Evolutionary conservation across 2,113 vertebrate genomes (phyloP).

Genomic region (Python bivittatus): DNA sequence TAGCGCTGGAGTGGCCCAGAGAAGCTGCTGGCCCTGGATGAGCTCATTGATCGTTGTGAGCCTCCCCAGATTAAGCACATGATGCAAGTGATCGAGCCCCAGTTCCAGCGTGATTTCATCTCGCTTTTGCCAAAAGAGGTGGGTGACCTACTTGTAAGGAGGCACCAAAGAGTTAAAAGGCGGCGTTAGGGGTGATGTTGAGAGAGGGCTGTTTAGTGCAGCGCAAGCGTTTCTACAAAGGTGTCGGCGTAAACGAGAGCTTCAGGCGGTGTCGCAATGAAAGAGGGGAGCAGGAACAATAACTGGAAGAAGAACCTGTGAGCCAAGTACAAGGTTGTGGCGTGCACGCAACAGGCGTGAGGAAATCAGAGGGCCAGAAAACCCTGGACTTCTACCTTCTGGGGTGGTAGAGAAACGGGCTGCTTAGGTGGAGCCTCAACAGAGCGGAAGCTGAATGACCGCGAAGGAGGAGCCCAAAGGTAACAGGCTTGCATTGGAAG

Average conservation of each 20-base stretch:
- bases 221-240: not conserved
- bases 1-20: slow-evolving; percentile 66
- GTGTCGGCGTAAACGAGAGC: not conserved
- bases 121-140: slow-evolving; percentile 74
- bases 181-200: no score
- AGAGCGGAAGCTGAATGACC: not conserved
- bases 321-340: not conserved
- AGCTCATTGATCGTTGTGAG: slow-evolving; percentile 70
- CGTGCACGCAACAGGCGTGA: not conserved
- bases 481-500: not conserved
- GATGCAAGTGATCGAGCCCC: slow-evolving; percentile 74
- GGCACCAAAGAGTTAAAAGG: not conserved
- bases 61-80: slow-evolving; percentile 72
- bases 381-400: not conserved
- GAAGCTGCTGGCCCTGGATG: slow-evolving; percentile 70
- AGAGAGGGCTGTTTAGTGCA: not conserved
- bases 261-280: not conserved
- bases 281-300: not conserved
- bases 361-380: not conserved
- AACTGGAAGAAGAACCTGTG: not conserved
- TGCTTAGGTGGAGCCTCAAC: not conserved
- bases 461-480: not conserved
- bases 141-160: not conserved
- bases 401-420: not conserved
- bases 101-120: slow-evolving; percentile 73